Evolutionary conservation across 2,113 vertebrate genomes (phyloP), one percentile per base, ranked within the genome.

Genomic region (Bagarius yarrelli): DNA sequence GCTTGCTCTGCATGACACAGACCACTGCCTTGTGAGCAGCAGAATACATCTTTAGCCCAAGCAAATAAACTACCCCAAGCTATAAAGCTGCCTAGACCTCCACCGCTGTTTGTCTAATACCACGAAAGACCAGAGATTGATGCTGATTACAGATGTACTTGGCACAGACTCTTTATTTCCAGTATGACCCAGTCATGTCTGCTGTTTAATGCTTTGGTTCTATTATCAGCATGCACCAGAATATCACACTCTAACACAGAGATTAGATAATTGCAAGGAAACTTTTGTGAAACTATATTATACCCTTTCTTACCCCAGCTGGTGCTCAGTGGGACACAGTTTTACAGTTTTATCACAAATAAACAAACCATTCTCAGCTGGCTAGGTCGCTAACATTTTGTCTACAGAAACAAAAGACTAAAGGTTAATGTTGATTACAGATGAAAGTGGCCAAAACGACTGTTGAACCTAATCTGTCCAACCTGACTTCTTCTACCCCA

Each of bases 111-210:
- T 73, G 70, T 55, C 18, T 72, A 27, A 13, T 73, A 52, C 70
- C 70, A 73, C 70, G 34, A 34, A 55, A 19, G 70, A 73, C 50
- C 50, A 55, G 52, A 73, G 70, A 73, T 73, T 73, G 55, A 73
- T 73, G 70, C 70, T 55, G 50, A 34, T 73, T 73, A 55, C 70
- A 73, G 70, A 73, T 73, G 50, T 73, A 32, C 50, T 73, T 73
- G 70, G 70, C 70, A 73, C 27, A 18, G 21, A 34, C 16, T 18
- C 50, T 32, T 5, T 72, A 30, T 72, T 72, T 72, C 27, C 50
- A 72, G 1, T 13, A 73, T 73, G 70, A 73, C 50, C 70, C 50
- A 32, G 27, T 53, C 47, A 34, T 55, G 50, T 32, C 50, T 73
- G 32, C 18, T 73, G 50, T 25, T 53, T 21, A 30, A 72, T 25